Conservation (phyloP, 2,888 invertebrate species). For the Lasioglossum lativentre region DNA sequence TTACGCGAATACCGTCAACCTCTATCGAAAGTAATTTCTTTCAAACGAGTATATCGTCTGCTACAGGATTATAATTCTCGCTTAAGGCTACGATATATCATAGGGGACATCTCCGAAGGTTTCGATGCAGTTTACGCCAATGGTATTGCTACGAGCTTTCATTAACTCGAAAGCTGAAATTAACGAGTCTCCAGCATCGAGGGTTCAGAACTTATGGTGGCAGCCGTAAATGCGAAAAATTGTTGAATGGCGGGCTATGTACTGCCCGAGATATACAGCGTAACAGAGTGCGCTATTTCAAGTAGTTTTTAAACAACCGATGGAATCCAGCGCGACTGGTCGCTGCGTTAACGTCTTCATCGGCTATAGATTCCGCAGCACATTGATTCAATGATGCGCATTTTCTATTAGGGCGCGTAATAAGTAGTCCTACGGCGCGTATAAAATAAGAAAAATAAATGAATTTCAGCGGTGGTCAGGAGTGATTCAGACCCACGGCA, state of each 20-base stretch:
- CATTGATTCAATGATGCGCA: constrained; percentile 5
- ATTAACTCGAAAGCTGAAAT: neutral
- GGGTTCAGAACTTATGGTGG: neutral
- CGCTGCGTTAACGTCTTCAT: neutral
- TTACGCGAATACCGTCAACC: neutral
- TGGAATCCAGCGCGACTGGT: neutral
- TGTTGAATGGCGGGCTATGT: neutral
- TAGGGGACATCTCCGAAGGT: neutral
- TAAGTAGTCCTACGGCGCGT: constrained; percentile 17
- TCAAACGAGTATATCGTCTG: neutral
- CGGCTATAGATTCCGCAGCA: neutral
- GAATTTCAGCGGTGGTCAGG: constrained; percentile 24
- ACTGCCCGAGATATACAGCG: neutral
- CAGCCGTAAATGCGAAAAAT: neutral
- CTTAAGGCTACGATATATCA: neutral
- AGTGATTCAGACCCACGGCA: constrained; percentile 23
- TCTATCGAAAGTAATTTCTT: neutral
- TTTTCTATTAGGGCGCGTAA: constrained; percentile 33
- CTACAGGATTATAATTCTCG: neutral
- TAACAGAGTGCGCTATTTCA: neutral
- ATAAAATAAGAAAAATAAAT: constrained; percentile 27
- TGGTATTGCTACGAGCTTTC: neutral
- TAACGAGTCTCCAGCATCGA: neutral
- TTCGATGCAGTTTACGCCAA: neutral
- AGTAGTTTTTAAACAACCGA: neutral